A percentile compares a stretch with the other conserved stretches of the same genome.
Evolutionary conservation across 2,113 vertebrate species (phyloP).

Genomic region (Petroica traversi): DNA sequence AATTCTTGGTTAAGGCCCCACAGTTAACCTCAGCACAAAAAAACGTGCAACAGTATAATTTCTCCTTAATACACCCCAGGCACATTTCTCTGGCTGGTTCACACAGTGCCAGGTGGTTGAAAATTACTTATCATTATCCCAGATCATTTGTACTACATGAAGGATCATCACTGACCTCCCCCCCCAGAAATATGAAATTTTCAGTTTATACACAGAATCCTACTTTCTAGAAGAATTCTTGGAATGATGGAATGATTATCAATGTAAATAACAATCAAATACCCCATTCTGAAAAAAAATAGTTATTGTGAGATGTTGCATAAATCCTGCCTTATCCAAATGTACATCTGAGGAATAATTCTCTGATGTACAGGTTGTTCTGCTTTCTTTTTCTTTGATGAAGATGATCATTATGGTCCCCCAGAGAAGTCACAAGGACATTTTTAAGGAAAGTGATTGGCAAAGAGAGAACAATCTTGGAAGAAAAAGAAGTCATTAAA

Average conservation of each 20-base stretch:
- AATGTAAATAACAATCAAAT: background rate
- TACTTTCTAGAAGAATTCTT: background rate
- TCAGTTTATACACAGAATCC: background rate
- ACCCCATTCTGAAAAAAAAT: background rate
- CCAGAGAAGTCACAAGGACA: background rate
- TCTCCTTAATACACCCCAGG: background rate
- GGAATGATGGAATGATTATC: background rate
- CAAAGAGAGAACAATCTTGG: background rate
- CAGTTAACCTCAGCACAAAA: background rate
- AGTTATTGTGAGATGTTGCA: background rate
- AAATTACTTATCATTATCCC: background rate
- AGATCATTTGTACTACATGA: background rate
- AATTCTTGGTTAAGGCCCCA: background rate
- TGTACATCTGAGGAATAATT: background rate
- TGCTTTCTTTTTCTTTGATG: background rate
- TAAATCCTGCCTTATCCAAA: background rate
- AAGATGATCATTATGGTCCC: background rate
- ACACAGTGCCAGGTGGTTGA: background rate
- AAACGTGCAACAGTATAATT: background rate
- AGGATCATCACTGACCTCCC: background rate
- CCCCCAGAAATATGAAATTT: background rate
- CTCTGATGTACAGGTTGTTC: background rate
- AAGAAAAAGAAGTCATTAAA: background rate
- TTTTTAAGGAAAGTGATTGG: background rate
- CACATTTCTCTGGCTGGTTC: background rate